Base-by-base conservation (phyloP, 2,113 vertebrate genomes). In the Eulacestoma nigropectus region DNA sequence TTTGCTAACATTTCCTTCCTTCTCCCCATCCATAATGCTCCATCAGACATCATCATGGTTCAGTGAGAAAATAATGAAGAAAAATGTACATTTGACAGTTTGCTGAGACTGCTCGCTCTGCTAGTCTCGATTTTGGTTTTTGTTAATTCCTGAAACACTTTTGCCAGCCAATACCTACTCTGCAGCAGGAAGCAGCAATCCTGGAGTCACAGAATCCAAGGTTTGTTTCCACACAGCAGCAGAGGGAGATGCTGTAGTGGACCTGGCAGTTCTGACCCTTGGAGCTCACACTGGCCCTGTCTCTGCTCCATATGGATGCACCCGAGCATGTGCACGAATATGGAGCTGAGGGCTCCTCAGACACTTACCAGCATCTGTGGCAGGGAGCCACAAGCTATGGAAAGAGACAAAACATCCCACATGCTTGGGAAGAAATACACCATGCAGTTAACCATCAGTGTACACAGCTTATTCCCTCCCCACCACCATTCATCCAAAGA, bases 31-130 rank as follows among this genome's bases (percentile, higher is more conserved):
- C 78, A 85, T 88, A 94, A 88, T 67, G 77, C 46, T 95, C 78
- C 82, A 77, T 73, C 91, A 79, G 85, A 87, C 41, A 84, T 27
- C 73, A 76, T 13, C 80, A 62, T 0, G 10, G 65, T 68, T 79
- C 92, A 67, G 32, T 44, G 41, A 90, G 70, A 52, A 96, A 91
- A 91, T 91, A 87, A 89, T 88, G 91, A 87, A 89, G 95, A 92
- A 92, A 94, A 94, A 96, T 42, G 56, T 33, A 29, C 65, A 32
- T 72, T 85, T 0, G 1, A 64, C 37, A 87, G 27, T 80, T 82
- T 91, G 72, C 78, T 62, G 75, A 62, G 78, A 7, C 33, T 19
- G 8, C 64, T 82, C 13, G 21, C 82, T 63, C 77, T 80, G 41
- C 67, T 60, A 3, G 57, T 14, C 84, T 64, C 57, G 33, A 6